Evolutionary conservation across 2,888 invertebrate species (phyloP).

Genomic region (Trilocha varians): DNA sequence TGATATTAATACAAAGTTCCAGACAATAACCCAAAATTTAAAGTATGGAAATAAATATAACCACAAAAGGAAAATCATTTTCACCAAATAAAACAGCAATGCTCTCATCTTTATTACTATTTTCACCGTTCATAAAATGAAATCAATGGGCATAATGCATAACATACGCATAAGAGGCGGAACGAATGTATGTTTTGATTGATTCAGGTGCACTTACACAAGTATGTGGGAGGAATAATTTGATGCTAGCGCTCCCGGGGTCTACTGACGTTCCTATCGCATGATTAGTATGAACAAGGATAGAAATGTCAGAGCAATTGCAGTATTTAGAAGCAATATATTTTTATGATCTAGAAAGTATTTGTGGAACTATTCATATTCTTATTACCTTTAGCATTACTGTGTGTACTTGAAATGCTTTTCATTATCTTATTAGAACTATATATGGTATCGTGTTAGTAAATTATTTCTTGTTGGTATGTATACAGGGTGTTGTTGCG

Average conservation of each 20-base stretch:
- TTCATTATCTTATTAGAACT: no score
- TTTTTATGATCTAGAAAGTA: not conserved
- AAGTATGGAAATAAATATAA: no score
- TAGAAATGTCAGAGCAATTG: not conserved
- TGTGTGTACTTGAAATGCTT: no score
- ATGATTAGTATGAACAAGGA: constrained; percentile 31
- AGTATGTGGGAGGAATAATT: constrained; percentile 70
- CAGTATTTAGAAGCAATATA: not conserved
- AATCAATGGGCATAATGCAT: constrained; percentile 47
- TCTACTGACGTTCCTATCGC: constrained; percentile 15
- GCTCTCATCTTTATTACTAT: not conserved
- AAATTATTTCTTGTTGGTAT: no score
- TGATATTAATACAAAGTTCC: no score
- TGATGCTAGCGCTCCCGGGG: constrained; percentile 50
- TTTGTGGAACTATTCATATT: not conserved
- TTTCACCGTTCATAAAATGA: constrained; percentile 40
- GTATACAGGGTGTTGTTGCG: no score
- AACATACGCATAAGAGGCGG: constrained; percentile 51
- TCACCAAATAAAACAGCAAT: not conserved
- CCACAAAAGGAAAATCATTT: not conserved
- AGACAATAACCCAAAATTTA: no score
- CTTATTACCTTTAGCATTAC: no score
- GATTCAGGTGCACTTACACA: constrained; percentile 68
- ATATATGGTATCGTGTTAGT: no score
- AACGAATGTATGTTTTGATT: constrained; percentile 56